phyloP scores from a whole-genome alignment of 2,113 vertebrate species.

The Melierax canorus region DNA sequence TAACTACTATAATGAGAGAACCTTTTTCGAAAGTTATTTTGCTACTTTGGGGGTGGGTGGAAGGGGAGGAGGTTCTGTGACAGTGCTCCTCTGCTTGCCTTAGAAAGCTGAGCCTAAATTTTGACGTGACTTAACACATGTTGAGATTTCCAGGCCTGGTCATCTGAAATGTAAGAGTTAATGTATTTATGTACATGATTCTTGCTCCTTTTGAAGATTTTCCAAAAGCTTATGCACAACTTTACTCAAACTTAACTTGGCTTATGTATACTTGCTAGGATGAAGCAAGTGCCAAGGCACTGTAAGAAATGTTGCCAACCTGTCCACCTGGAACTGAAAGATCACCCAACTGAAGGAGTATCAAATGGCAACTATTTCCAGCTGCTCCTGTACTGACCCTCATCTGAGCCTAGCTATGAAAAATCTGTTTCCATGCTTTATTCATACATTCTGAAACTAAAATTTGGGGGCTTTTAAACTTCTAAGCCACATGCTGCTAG shows the following conservation, averaged over 20 bases:
- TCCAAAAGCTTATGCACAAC: background rate
- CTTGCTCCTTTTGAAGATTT: constrained; percentile 1
- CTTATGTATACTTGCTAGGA: background rate
- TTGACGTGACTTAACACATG: background rate
- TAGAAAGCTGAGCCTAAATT: background rate
- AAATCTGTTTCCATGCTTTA: background rate
- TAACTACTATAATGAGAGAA: background rate
- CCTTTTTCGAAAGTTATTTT: background rate
- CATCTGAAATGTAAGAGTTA: background rate
- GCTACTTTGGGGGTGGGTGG: background rate
- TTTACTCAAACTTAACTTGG: background rate
- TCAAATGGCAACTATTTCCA: background rate
- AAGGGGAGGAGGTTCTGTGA: background rate
- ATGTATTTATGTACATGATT: background rate
- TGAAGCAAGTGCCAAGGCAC: background rate
- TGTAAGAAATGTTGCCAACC: background rate
- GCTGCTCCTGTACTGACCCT: background rate
- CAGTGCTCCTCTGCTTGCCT: background rate
- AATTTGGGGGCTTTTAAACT: too few species aligned
- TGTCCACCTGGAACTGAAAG: background rate
- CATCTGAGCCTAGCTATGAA: background rate
- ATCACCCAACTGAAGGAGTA: background rate
- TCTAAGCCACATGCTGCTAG: too few species aligned
- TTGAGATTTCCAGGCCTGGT: background rate
- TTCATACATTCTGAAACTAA: too few species aligned